Evolutionary conservation across 2,113 vertebrate species (phyloP), one percentile per base, ranked within the genome.

Genomic region (Oncorhynchus clarkii): DNA sequence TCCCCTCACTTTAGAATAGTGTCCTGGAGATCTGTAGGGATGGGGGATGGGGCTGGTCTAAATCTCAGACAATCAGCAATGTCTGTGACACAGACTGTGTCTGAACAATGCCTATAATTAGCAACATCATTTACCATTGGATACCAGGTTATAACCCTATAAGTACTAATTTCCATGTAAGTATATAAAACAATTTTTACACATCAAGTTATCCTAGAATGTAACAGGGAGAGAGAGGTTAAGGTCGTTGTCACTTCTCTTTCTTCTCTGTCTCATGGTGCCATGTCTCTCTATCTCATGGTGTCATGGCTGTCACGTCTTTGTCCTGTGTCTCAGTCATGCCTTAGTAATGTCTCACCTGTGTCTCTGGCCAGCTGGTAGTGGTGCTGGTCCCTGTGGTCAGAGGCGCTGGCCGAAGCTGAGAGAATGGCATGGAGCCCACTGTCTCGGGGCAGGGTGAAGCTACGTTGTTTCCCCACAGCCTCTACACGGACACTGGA

Each of bases 361-460:
- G 84, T 68, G 72, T 90, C 91, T 71, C 94, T 93, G 80, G 92
- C 85, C 92, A 80, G 94, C 86, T 88, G 90, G 80, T 96, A 94
- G 72, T 92, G 94, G 67, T 91, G 95, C 0, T 85, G 85, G 82
- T 98, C 95, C 0, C 91, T 93, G 71, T 90, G 94, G 72, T 96
- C 96, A 0, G 95, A 81, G 0, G 92, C 85, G 31, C 92, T 92
- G 1, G 95, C 88, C 0, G 94, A 92, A 26, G 96, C 94, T 4
- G 94, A 93, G 83, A 97, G 93, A 87, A 96, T 96, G 79, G 96
- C 96, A 75, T 99, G 96, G 74, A 99, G 97, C 26, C 96, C 97
- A 0, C 97, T 96, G 76, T 99, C 98, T 72, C 97, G 93, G 71
- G 97, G 98, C 80, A 99, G 93, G 3, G 98, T 99, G 85, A 98